These are phyloP conservation scores for Urophycis tenuis DNA, from an alignment of 2,797 vertebrate species.

Conservation along the genomic window DNA sequence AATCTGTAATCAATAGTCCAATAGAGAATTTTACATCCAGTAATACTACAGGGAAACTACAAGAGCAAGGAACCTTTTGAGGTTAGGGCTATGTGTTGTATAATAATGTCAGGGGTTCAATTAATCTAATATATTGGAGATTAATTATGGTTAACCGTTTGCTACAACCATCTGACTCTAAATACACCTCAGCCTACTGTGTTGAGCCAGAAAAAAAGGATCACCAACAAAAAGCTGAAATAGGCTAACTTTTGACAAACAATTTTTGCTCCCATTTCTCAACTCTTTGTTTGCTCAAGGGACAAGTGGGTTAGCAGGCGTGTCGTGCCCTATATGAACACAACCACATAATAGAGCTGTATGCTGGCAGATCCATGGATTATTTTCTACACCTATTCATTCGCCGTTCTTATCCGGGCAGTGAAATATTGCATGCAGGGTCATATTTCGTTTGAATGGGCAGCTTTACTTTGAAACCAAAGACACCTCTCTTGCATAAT, in stretches of 20 bases:
- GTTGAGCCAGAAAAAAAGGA: not conserved
- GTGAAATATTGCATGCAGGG: slow-evolving; percentile 10
- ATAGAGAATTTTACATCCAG: too few relatives aligned
- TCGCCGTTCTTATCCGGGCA: slow-evolving; percentile 15
- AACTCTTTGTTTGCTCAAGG: not conserved
- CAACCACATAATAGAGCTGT: not conserved
- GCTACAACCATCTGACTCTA: too few relatives aligned
- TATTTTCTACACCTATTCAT: slow-evolving; percentile 26
- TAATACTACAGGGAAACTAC: too few relatives aligned
- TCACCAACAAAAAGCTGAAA: not conserved
- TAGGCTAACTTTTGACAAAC: not conserved
- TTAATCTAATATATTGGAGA: too few relatives aligned
- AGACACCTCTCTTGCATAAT: slow-evolving; percentile 19
- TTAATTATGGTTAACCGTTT: too few relatives aligned
- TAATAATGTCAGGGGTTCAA: too few relatives aligned
- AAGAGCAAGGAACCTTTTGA: too few relatives aligned
- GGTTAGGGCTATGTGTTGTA: too few relatives aligned
- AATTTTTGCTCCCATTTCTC: not conserved
- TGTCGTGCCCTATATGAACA: not conserved
- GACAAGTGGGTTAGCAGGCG: not conserved
- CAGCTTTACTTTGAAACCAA: slow-evolving; percentile 42
- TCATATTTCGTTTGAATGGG: slow-evolving; percentile 37
- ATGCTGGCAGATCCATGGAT: not conserved
- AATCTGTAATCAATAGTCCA: too few relatives aligned
- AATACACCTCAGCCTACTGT: too few relatives aligned